Evolutionary conservation across 2,113 vertebrate genomes (phyloP), one percentile per base, ranked within the genome.

Genomic region (Labrus mixtus): DNA sequence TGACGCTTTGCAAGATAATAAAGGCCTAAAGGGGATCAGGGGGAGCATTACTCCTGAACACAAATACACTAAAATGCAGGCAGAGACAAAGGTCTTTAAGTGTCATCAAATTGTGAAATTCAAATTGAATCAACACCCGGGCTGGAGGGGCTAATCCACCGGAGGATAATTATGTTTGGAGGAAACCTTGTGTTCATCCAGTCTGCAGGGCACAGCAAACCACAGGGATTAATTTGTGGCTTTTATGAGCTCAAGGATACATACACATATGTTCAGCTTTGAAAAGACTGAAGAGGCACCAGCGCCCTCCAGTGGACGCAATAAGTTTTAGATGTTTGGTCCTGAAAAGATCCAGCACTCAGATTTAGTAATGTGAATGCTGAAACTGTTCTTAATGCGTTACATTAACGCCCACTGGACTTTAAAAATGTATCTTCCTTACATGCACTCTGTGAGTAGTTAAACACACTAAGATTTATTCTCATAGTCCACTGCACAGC

Each of bases 241-340:
- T 41, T 9, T 68, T n/a, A 58, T 39, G 76, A 70, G 45, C 41
- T 66, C 37, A 73, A 51, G 25, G 65, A 15, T 15, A 7, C 46
- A 37, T 57, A 15, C 11, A 7, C 46, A 37, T 57, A 54, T 54
- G 41, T 29, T 69, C 57, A 20, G 57, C 17, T 33, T 57, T 0
- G 11, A 48, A 25, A 33, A 56, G 1, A 48, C 43, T 39, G 48
- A 36, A 76, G 79, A 86, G n/a, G 46, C 87, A 81, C 63, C 46
- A 75, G 88, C 75, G 66, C 92, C 92, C 88, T 73, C 92, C 80
- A 82, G 92, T 91, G 92, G 61, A 8, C 0, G 8, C 4, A 74
- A 22, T 1, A 3, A 50, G 23, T 0, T 8, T 8, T 1, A 6
- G 20, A 6, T 41, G 66, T 67, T 51, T 19, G 41, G 17, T 3